A percentile compares a stretch with the other conserved stretches of the same genome.
These are phyloP conservation scores for Ceraclea dissimilis DNA, from an alignment of 2,888 invertebrate genomes.

Conservation along the genomic window DNA sequence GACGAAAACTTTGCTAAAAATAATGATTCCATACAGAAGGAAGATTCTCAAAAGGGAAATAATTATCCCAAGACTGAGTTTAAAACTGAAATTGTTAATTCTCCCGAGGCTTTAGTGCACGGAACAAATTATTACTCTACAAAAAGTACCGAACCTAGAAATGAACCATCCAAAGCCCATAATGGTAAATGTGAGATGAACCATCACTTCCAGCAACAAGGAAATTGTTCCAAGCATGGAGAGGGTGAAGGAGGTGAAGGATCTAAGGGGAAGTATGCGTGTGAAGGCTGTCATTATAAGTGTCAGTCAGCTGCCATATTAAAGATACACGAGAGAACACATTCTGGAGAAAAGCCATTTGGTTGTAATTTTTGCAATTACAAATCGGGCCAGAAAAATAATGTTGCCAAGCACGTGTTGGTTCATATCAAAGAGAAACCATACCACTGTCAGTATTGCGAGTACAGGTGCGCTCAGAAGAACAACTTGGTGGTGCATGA, in stretches of 20 bases:
- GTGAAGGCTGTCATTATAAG: conserved; percentile 41
- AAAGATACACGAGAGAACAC: conserved; percentile 45
- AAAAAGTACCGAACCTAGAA: neutral
- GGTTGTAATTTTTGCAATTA: conserved; percentile 45
- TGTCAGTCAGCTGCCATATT: conserved; percentile 47
- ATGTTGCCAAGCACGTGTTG: conserved; percentile 45
- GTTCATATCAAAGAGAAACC: conserved; percentile 49
- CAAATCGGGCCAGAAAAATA: conserved; percentile 47
- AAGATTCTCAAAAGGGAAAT: conserved; percentile 1
- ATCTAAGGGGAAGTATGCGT: conserved; percentile 40
- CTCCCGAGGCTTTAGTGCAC: neutral
- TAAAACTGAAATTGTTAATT: neutral
- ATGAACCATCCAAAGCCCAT: neutral
- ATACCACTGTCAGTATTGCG: conserved; percentile 44
- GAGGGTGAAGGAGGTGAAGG: conserved; percentile 31
- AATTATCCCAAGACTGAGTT: neutral
- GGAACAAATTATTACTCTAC: neutral
- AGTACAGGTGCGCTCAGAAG: conserved; percentile 45
- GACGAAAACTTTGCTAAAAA: conserved; percentile 7
- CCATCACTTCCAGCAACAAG: neutral
- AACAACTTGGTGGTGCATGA: conserved; percentile 47
- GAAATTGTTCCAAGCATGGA: neutral
- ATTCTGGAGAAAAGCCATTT: conserved; percentile 45
- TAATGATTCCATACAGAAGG: neutral
- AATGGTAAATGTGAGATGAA: neutral